These are phyloP conservation scores for Pyrrhosoma nymphula DNA, from an alignment of 2,888 invertebrate species.

Conservation along the genomic window DNA sequence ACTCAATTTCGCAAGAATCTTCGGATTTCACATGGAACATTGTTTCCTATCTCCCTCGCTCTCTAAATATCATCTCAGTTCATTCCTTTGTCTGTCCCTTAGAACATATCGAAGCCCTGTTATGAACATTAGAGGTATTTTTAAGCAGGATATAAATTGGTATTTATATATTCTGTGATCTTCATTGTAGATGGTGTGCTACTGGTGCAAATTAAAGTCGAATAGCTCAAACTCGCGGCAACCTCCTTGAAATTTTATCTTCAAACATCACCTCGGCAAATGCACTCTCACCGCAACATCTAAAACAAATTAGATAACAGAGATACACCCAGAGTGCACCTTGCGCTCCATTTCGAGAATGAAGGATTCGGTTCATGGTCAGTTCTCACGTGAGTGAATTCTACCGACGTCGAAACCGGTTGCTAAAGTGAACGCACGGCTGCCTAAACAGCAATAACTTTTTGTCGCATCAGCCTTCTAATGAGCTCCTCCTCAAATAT, in stretches of 20 bases:
- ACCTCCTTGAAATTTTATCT: neutral
- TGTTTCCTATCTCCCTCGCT: neutral
- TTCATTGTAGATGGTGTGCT: neutral
- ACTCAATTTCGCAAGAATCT: too few relatives aligned
- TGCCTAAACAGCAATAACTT: neutral
- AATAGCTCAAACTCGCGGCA: neutral
- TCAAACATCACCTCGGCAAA: neutral
- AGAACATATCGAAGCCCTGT: neutral
- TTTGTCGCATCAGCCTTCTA: neutral
- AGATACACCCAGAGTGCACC: neutral
- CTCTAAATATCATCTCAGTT: neutral
- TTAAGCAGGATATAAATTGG: neutral
- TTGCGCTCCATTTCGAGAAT: neutral
- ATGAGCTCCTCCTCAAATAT: slow-evolving; percentile 24
- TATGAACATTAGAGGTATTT: neutral
- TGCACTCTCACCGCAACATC: neutral
- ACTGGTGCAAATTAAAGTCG: neutral
- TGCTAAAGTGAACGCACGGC: neutral
- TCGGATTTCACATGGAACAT: neutral
- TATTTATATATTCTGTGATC: neutral
- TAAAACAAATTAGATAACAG: neutral
- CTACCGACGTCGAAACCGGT: neutral
- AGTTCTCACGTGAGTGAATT: neutral
- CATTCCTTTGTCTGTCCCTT: neutral
- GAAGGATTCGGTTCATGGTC: neutral